Conservation (phyloP, 2,888 invertebrate genomes). For the Digitonthophagus gazella region DNA sequence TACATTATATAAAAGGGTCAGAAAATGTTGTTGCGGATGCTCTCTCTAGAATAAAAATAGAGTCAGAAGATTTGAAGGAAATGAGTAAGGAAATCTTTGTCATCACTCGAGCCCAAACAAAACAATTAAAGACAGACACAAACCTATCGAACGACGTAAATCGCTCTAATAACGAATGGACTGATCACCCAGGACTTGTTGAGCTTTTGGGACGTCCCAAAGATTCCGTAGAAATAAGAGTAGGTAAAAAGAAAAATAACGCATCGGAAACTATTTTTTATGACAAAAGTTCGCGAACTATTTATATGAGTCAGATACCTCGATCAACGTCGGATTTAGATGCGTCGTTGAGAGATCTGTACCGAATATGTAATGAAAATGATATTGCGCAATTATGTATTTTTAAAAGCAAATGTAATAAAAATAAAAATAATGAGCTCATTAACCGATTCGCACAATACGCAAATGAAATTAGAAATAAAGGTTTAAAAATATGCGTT, state of each 20-base stretch:
- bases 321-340: conserved; percentile 19
- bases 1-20: conserved; percentile 33
- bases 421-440: not conserved
- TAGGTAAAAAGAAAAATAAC: conserved; percentile 14
- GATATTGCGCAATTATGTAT: conserved; percentile 1
- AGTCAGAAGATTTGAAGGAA: conserved; percentile 25
- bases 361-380: conserved; percentile 15
- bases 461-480: conserved; percentile 6
- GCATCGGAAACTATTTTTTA: conserved; percentile 5
- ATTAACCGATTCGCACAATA: not conserved
- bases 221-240: conserved; percentile 23
- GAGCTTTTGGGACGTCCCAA: conserved; percentile 26
- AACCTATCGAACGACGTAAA: not conserved
- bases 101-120: conserved; percentile 23
- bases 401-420: conserved; percentile 17
- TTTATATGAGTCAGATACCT: conserved; percentile 18
- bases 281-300: conserved; percentile 8
- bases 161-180: conserved; percentile 12
- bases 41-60: conserved; percentile 23
- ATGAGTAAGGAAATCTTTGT: conserved; percentile 21
- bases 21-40: conserved; percentile 29
- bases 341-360: conserved; percentile 21
- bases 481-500: conserved; percentile 26
- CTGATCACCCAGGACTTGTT: conserved; percentile 27
- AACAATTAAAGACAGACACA: conserved; percentile 10